These are phyloP conservation scores for Pyrgus malvae DNA, from an alignment of 2,888 invertebrate species.

Conservation along the genomic window DNA sequence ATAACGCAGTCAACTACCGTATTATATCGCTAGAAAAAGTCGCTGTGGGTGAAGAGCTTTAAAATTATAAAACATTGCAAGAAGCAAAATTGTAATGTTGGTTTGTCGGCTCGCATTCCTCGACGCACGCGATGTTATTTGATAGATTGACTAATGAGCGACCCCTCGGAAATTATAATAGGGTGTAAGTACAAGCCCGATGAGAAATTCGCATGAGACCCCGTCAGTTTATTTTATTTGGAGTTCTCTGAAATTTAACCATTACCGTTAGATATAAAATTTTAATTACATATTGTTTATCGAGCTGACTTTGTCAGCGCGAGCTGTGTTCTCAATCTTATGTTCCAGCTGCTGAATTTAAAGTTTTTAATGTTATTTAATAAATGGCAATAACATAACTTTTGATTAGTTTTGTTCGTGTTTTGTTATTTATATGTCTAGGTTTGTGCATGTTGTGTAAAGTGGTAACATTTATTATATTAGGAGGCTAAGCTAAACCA, in stretches of 20 bases:
- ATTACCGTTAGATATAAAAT: background rate
- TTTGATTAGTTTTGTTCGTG: too few species aligned
- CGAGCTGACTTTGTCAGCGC: too few species aligned
- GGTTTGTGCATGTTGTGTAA: too few species aligned
- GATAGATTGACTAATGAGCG: conserved; percentile 58
- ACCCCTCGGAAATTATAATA: conserved; percentile 41
- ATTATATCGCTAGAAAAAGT: background rate
- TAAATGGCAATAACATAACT: too few species aligned
- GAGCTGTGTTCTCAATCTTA: too few species aligned
- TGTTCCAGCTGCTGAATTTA: too few species aligned
- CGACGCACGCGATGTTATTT: conserved; percentile 40
- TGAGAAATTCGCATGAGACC: conserved; percentile 37
- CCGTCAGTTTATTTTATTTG: conserved; percentile 21
- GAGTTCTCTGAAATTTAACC: conserved; percentile 1
- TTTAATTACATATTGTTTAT: too few species aligned
- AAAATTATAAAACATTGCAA: conserved; percentile 24
- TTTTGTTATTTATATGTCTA: too few species aligned
- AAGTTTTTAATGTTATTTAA: too few species aligned
- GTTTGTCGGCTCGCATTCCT: conserved; percentile 27
- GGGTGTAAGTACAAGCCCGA: conserved; percentile 34
- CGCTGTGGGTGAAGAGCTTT: conserved; percentile 2
- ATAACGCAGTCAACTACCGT: background rate
- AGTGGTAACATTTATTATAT: too few species aligned
- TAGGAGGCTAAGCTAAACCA: too few species aligned
- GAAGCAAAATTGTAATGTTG: conserved; percentile 20